A percentile compares a stretch with the other conserved stretches of the same genome.
These are phyloP conservation scores for Trichonephila inaurata DNA, from an alignment of 1,140 invertebrate genomes.

Conservation along the genomic window DNA sequence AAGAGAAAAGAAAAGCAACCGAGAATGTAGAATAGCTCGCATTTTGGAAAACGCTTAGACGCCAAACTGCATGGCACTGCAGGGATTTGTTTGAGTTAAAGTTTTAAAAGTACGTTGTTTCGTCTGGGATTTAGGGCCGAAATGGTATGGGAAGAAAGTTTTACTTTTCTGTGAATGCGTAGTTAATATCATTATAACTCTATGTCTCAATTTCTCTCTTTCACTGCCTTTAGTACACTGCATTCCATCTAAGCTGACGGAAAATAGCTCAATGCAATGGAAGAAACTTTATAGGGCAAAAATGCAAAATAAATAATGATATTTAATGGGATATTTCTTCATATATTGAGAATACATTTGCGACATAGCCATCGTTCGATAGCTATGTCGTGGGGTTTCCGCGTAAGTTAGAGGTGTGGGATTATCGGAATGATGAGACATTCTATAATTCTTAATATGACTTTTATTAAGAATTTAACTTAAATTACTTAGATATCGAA, in stretches of 20 bases:
- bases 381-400: too few species aligned
- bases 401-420: too few species aligned
- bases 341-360: too few species aligned
- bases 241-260: not conserved
- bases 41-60: not conserved
- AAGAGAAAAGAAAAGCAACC: not conserved
- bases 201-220: not conserved
- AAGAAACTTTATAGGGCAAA: not conserved
- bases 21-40: not conserved
- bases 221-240: not conserved
- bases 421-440: too few species aligned
- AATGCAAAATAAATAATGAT: not conserved
- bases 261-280: not conserved
- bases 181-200: not conserved
- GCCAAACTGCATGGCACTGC: not conserved
- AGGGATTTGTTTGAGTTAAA: slow-evolving; percentile 45
- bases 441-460: too few species aligned
- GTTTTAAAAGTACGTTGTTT: slow-evolving; percentile 45
- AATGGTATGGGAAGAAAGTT: not conserved
- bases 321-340: too few species aligned
- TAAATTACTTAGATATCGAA: too few species aligned
- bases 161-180: not conserved
- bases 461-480: too few species aligned
- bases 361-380: too few species aligned
- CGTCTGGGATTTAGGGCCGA: slow-evolving; percentile 15